Conservation (phyloP, 2,113 vertebrate genomes). For the Gavia stellata region DNA sequence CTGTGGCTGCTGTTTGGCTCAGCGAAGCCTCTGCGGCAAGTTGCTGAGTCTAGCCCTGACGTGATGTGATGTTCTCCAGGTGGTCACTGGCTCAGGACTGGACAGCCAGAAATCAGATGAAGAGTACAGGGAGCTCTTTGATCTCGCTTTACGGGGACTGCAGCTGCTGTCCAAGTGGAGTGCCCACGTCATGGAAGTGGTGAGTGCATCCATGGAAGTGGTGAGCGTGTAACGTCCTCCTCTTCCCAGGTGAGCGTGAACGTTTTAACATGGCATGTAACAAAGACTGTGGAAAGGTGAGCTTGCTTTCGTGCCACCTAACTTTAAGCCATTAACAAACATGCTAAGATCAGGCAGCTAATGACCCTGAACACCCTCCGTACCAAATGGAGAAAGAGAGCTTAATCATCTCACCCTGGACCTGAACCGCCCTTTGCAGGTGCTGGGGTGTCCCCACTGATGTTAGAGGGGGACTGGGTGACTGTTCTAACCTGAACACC, state of each 20-base stretch:
- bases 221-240: background rate
- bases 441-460: background rate
- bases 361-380: background rate
- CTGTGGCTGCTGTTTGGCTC: background rate
- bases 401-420: background rate
- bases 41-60: background rate
- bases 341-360: background rate
- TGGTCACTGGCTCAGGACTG: constrained; percentile 96
- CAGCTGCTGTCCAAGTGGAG: constrained; percentile 99
- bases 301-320: background rate
- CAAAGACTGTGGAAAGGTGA: background rate
- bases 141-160: constrained; percentile 90
- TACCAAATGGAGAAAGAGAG: background rate
- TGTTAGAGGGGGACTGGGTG: background rate
- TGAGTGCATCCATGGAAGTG: constrained; percentile 79
- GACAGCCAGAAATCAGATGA: constrained; percentile 99
- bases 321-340: background rate
- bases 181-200: constrained; percentile 99
- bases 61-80: constrained; percentile 58
- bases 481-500: background rate
- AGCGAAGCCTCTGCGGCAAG: background rate
- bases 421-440: background rate
- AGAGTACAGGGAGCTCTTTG: constrained; percentile 95
- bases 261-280: background rate
- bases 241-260: background rate